Conservation (phyloP, 1,140 invertebrate species). For the Macrobrachium rosenbergii region DNA sequence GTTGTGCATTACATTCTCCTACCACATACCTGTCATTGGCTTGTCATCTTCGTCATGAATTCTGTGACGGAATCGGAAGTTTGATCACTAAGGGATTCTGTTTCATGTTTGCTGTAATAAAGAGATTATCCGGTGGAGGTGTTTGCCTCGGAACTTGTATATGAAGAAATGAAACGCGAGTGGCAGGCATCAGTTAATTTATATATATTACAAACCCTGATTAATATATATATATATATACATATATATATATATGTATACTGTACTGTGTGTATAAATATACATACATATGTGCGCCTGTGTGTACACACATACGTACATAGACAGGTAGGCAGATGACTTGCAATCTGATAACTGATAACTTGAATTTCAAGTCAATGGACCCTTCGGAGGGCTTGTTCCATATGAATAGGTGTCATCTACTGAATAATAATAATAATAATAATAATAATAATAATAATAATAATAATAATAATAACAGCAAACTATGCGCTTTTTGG, state of each 20-base stretch:
- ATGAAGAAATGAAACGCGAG: too few relatives aligned
- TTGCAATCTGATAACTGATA: too few relatives aligned
- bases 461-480: too few relatives aligned
- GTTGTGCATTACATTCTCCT: conserved; percentile 18
- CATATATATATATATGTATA: conserved; percentile 33
- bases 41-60: neutral
- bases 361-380: too few relatives aligned
- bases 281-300: neutral
- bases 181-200: too few relatives aligned
- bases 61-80: neutral
- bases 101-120: neutral
- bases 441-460: too few relatives aligned
- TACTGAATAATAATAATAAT: too few relatives aligned
- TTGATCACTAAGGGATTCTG: neutral
- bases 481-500: too few relatives aligned
- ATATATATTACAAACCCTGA: conserved; percentile 25
- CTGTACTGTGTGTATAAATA: neutral
- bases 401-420: too few relatives aligned
- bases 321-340: too few relatives aligned
- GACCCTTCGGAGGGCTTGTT: too few relatives aligned
- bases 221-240: conserved; percentile 43
- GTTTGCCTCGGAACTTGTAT: too few relatives aligned
- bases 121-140: neutral
- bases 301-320: neutral
- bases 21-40: neutral